Evolutionary conservation across 1,140 invertebrate genomes (phyloP).

Genomic region (Phymastichus coffea): DNA sequence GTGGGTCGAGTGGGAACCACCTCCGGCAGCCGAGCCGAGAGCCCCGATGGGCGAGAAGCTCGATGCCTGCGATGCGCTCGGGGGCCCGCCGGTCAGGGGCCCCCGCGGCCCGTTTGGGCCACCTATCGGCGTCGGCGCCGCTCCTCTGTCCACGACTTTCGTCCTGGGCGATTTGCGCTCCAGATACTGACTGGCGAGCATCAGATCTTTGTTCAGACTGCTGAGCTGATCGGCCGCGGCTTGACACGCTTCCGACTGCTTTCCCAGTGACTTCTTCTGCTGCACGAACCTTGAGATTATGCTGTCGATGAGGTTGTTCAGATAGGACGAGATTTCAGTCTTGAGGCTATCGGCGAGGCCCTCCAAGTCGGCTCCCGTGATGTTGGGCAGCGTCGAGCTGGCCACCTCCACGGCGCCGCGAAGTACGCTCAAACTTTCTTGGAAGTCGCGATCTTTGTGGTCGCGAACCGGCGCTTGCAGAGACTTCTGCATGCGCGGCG

Average conservation of each 20-base stretch:
- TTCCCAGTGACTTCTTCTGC: conserved; percentile 72
- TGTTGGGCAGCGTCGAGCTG: conserved; percentile 59
- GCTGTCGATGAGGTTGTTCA: conserved; percentile 84
- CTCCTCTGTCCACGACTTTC: conserved; percentile 71
- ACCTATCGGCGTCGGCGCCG: conserved; percentile 49
- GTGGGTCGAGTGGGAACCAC: conserved; percentile 44
- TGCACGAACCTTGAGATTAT: conserved; percentile 83
- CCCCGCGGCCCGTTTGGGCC: conserved; percentile 53
- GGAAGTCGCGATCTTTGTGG: conserved; percentile 56
- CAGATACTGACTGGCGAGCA: conserved; percentile 75
- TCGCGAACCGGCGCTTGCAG: conserved; percentile 55
- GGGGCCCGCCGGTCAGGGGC: conserved; percentile 54
- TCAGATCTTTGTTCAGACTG: conserved; percentile 79
- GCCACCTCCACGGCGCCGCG: conserved; percentile 41
- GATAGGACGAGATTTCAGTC: conserved; percentile 81
- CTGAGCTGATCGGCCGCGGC: conserved; percentile 77
- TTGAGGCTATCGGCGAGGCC: conserved; percentile 86
- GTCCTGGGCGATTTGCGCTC: conserved; percentile 81
- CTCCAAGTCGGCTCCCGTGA: conserved; percentile 77
- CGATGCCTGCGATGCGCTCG: conserved; percentile 51
- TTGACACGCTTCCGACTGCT: conserved; percentile 72
- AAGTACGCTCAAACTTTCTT: conserved; percentile 53
- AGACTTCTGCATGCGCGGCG: conserved; percentile 30
- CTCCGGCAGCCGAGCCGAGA: conserved; percentile 31
- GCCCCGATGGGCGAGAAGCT: conserved; percentile 53